phyloP scores from a whole-genome alignment of 2,888 invertebrate species.

The Hartigia nigra region DNA sequence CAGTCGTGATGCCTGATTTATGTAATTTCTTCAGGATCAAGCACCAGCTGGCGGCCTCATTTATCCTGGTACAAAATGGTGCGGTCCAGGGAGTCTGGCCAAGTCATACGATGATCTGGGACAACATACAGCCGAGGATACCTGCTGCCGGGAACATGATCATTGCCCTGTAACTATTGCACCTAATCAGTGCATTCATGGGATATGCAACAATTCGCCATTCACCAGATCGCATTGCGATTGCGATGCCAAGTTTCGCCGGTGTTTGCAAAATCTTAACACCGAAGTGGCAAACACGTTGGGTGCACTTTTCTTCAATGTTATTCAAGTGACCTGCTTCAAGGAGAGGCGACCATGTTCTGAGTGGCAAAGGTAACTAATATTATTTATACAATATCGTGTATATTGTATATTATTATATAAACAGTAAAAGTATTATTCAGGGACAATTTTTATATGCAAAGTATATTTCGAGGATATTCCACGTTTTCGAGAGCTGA shows the following conservation, averaged over 20 bases:
- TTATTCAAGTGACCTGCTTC: conserved; percentile 80
- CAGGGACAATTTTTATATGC: background rate
- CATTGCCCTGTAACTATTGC: conserved; percentile 73
- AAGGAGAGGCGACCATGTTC: conserved; percentile 75
- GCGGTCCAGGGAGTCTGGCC: conserved; percentile 78
- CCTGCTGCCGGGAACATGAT: conserved; percentile 81
- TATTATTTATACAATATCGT: background rate
- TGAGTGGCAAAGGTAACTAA: conserved; percentile 71
- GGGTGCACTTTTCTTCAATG: conserved; percentile 81
- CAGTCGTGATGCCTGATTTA: background rate
- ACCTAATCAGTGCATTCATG: conserved; percentile 72
- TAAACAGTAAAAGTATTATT: too few relatives aligned
- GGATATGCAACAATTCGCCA: conserved; percentile 76
- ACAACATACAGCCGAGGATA: conserved; percentile 73
- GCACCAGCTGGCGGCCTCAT: conserved; percentile 54
- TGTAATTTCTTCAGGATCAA: conserved; percentile 41
- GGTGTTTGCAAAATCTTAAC: conserved; percentile 75
- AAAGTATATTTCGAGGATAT: background rate
- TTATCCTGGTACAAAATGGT: conserved; percentile 81
- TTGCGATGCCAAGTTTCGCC: conserved; percentile 78
- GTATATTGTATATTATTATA: too few relatives aligned
- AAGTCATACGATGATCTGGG: conserved; percentile 75
- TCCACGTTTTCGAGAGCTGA: background rate
- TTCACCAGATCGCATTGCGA: conserved; percentile 80
- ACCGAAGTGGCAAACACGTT: conserved; percentile 78